Conservation (phyloP, 2,113 vertebrate species). For the Percopsis transmontana region DNA sequence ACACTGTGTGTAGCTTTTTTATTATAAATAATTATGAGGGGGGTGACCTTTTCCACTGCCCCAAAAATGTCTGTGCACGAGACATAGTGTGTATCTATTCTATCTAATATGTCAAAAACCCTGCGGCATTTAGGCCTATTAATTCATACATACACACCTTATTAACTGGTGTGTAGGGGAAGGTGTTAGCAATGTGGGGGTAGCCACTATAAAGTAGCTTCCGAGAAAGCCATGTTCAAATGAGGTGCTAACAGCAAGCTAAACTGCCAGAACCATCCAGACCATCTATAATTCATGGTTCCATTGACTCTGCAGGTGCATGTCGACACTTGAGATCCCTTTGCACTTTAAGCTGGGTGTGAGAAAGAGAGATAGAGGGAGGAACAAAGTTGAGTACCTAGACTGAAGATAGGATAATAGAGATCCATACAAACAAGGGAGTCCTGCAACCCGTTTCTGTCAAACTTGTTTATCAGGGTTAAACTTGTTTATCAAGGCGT, state of each 20-base stretch:
- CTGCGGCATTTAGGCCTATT: neutral
- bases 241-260: conserved; percentile 49
- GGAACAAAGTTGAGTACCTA: neutral
- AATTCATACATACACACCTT: neutral
- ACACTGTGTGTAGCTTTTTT: no score
- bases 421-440: conserved; percentile 1
- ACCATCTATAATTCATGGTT: conserved; percentile 59
- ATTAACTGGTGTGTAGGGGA: neutral
- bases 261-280: conserved; percentile 34
- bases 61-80: no score
- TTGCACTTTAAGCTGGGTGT: conserved; percentile 48
- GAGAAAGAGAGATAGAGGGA: conserved; percentile 29
- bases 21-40: no score
- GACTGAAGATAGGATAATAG: conserved; percentile 5
- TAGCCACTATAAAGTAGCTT: conserved; percentile 14
- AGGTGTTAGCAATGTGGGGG: neutral
- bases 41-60: no score
- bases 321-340: conserved; percentile 50
- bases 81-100: no score
- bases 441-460: conserved; percentile 2
- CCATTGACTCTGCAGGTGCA: conserved; percentile 40
- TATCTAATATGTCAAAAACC: neutral
- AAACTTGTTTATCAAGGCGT: neutral
- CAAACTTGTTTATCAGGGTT: conserved; percentile 46
- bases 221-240: conserved; percentile 32